Evolutionary conservation across 2,797 vertebrate species (phyloP).

Genomic region (Aldrovandia affinis): DNA sequence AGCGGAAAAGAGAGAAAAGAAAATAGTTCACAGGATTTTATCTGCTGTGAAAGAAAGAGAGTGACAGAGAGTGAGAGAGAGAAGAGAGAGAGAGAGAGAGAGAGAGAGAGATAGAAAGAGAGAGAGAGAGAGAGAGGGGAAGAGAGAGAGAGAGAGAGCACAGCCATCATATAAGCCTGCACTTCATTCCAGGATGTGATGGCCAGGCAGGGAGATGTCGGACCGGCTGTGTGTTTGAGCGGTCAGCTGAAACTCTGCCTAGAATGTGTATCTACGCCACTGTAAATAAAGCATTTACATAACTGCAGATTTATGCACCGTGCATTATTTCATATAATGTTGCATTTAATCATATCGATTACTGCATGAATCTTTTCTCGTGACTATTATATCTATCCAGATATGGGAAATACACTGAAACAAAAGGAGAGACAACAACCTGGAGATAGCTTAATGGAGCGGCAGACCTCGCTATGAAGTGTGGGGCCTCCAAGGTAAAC

Average conservation of each 20-base stretch:
- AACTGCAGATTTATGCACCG: background rate
- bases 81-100: constrained; percentile 38
- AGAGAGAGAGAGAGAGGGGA: constrained; percentile 44
- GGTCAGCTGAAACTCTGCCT: too few species aligned
- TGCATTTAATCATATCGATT: background rate
- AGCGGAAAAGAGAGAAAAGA: too few species aligned
- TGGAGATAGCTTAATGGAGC: constrained; percentile 45
- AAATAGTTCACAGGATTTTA: background rate
- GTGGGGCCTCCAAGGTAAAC: constrained; percentile 44
- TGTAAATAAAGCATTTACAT: too few species aligned
- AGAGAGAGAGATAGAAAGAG: constrained; percentile 66
- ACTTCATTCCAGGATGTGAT: constrained; percentile 59
- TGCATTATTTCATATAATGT: background rate
- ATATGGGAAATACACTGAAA: constrained; percentile 35
- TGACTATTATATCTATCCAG: constrained; percentile 52
- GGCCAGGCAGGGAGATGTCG: too few species aligned
- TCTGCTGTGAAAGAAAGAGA: constrained; percentile 60
- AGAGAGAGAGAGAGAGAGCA: constrained; percentile 38
- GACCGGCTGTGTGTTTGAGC: too few species aligned
- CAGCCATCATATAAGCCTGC: constrained; percentile 47
- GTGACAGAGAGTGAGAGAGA: constrained; percentile 44
- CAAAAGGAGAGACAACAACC: constrained; percentile 46
- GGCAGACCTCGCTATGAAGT: background rate
- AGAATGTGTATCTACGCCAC: too few species aligned
- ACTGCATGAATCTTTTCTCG: too few species aligned